A percentile compares a stretch with the other conserved stretches of the same genome.
Conservation (phyloP, 2,888 invertebrate genomes). For the Caenorhabditis plicata region DNA sequence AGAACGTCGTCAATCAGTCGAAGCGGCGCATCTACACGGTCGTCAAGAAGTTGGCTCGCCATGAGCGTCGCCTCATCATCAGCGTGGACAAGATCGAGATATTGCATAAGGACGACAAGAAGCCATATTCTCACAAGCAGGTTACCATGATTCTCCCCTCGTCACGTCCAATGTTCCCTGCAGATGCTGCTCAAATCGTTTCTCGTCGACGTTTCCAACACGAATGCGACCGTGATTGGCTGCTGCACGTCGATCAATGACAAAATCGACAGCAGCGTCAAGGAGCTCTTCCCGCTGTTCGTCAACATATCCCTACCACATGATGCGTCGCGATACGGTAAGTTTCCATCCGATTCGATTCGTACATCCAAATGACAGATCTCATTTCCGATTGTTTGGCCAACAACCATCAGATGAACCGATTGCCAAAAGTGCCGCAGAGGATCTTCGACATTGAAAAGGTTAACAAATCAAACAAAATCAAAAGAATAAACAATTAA, state of each 20-base stretch:
- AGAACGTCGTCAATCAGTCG: slow-evolving; percentile 16
- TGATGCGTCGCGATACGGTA: slow-evolving; percentile 13
- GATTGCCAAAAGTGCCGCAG: slow-evolving; percentile 22
- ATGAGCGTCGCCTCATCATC: slow-evolving; percentile 11
- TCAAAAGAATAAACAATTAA: not conserved
- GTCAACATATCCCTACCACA: slow-evolving; percentile 5
- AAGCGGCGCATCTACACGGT: slow-evolving; percentile 20
- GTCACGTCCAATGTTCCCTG: too few species aligned
- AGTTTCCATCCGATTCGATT: not conserved
- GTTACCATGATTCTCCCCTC: too few species aligned
- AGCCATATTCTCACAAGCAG: too few species aligned
- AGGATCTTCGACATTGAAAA: slow-evolving; percentile 26
- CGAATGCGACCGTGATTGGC: slow-evolving; percentile 15
- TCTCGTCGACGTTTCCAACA: slow-evolving; percentile 12
- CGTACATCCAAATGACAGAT: slow-evolving; percentile 3
- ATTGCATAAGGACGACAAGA: slow-evolving; percentile 14
- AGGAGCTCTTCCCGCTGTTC: slow-evolving; percentile 17
- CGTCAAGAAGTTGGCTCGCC: slow-evolving; percentile 14
- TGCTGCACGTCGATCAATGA: slow-evolving; percentile 16
- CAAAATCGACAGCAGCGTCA: slow-evolving; percentile 5
- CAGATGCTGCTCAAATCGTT: slow-evolving; percentile 18
- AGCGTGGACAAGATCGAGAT: slow-evolving; percentile 28
- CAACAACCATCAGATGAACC: slow-evolving; percentile 21
- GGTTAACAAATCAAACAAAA: not conserved
- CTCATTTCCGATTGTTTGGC: slow-evolving; percentile 17